Evolutionary conservation across 2,113 vertebrate species (phyloP).

Genomic region (Protobothrops flavoviridis): DNA sequence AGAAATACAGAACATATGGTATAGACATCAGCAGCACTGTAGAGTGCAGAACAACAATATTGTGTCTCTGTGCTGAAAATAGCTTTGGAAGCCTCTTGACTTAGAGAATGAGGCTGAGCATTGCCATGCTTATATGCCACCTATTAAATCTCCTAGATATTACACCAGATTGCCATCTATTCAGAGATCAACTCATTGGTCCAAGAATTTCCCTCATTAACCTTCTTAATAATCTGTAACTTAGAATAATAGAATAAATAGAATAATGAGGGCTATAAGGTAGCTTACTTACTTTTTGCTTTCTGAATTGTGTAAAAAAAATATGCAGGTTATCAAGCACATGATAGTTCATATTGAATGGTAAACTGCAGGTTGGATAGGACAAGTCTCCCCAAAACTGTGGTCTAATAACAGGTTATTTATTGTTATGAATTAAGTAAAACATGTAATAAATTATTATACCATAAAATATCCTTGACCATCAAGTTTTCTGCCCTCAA

Average conservation of each 20-base stretch:
- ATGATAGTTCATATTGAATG: not conserved
- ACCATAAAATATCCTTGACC: slow-evolving; percentile 28
- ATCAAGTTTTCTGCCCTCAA: not conserved
- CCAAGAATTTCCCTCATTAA: not conserved
- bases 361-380: not conserved
- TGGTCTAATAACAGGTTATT: not conserved
- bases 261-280: not conserved
- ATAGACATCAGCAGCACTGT: not conserved
- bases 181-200: not conserved
- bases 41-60: not conserved
- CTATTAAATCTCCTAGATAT: not conserved
- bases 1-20: not conserved
- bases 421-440: not conserved
- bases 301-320: not conserved
- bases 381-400: not conserved
- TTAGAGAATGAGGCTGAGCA: not conserved
- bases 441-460: slow-evolving; percentile 24
- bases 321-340: not conserved
- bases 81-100: not conserved
- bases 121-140: not conserved
- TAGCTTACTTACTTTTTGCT: not conserved
- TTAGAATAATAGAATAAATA: not conserved
- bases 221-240: not conserved
- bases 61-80: not conserved
- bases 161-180: not conserved